Conservation (phyloP, 1,140 invertebrate species). For the Eciton burchellii region DNA sequence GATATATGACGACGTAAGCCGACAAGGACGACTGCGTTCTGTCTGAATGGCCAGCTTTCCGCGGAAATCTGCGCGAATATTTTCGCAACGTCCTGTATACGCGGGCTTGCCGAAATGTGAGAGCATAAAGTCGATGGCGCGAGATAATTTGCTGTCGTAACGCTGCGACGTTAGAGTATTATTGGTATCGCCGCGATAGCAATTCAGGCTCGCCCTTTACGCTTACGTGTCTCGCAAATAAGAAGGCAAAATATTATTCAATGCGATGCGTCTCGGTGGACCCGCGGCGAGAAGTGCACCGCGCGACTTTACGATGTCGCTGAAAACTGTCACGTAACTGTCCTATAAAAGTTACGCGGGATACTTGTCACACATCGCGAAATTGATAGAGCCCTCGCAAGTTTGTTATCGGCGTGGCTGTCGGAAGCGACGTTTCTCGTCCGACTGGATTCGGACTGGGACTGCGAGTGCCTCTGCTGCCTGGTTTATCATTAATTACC, state of each 20-base stretch:
- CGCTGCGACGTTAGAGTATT: conserved; percentile 49
- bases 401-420: conserved; percentile 47
- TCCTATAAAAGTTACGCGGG: conserved; percentile 72
- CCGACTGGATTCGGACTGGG: conserved; percentile 5
- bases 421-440: conserved; percentile 15
- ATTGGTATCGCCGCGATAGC: conserved; percentile 51
- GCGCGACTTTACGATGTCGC: conserved; percentile 69
- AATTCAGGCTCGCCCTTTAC: conserved; percentile 34
- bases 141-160: conserved; percentile 66
- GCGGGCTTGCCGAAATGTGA: background rate
- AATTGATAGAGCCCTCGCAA: conserved; percentile 66
- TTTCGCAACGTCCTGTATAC: background rate
- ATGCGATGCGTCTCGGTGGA: conserved; percentile 40
- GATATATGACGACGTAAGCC: no score
- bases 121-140: conserved; percentile 46
- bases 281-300: conserved; percentile 47
- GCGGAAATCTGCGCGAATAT: background rate
- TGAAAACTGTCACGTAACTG: conserved; percentile 69
- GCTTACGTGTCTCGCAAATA: conserved; percentile 66
- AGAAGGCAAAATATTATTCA: conserved; percentile 68
- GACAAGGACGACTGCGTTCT: no score
- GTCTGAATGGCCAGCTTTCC: background rate
- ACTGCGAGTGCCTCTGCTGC: background rate
- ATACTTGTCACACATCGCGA: conserved; percentile 70
- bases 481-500: background rate